Evolutionary conservation across 2,113 vertebrate species (phyloP).

Genomic region (Acrocephalus kingi): DNA sequence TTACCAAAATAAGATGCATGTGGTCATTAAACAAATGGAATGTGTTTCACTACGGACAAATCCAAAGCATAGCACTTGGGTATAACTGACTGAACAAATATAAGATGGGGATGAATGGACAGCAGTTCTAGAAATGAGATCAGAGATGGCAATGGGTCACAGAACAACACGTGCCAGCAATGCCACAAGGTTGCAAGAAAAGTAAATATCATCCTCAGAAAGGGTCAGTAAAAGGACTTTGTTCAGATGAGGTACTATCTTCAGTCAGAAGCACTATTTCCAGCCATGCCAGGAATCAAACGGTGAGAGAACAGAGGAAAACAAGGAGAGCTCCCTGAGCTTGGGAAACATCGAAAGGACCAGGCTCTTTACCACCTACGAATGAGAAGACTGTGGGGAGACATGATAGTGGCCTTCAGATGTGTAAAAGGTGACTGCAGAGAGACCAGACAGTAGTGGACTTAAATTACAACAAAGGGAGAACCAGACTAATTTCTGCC

Average conservation of each 20-base stretch:
- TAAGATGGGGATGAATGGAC: neutral
- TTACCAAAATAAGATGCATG: neutral
- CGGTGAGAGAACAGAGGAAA: neutral
- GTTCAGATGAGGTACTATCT: neutral
- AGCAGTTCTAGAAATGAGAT: neutral
- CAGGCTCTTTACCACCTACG: neutral
- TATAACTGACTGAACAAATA: neutral
- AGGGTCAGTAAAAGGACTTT: neutral
- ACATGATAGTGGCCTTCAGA: neutral
- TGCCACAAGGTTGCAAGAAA: neutral
- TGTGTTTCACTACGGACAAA: neutral
- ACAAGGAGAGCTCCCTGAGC: neutral
- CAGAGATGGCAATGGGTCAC: neutral
- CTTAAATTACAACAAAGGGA: neutral
- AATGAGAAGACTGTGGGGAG: neutral
- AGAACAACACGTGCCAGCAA: neutral
- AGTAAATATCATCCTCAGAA: neutral
- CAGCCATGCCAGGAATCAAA: neutral
- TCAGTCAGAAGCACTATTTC: neutral
- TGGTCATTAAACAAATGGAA: neutral
- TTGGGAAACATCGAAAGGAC: neutral
- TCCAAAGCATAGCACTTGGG: neutral
- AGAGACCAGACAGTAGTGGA: neutral
- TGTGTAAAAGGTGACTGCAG: neutral
- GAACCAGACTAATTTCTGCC: neutral